Percentiles rank a stretch among this genome's conserved stretches.
Conservation (phyloP, 2,888 invertebrate genomes). For the Andrena fulva region DNA sequence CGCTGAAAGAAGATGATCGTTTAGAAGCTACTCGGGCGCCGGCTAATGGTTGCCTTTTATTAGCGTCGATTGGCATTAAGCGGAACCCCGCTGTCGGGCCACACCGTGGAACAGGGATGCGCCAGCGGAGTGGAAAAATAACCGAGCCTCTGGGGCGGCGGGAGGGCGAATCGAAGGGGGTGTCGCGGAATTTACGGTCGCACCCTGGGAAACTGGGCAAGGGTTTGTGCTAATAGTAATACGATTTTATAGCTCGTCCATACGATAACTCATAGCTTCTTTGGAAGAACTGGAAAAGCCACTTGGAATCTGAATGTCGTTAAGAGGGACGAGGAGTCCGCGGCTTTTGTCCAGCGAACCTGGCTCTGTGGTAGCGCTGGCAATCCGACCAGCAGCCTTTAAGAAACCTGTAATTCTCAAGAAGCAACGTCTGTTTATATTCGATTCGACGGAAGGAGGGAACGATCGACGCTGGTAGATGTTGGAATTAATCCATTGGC, state of each 20-base stretch:
- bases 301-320: no score
- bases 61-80: slow-evolving; percentile 55
- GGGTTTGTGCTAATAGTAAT: no score
- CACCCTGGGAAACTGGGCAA: neutral
- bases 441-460: neutral
- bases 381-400: neutral
- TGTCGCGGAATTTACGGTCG: slow-evolving; percentile 1
- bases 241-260: no score
- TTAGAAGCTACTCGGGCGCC: slow-evolving; percentile 55
- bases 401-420: neutral
- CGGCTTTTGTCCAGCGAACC: no score
- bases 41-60: slow-evolving; percentile 58
- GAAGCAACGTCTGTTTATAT: neutral
- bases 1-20: slow-evolving; percentile 62
- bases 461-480: neutral
- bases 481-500: slow-evolving; percentile 14
- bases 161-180: neutral
- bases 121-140: neutral
- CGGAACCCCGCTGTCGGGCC: slow-evolving; percentile 7
- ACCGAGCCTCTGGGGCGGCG: neutral
- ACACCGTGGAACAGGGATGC: slow-evolving; percentile 11
- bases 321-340: no score
- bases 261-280: no score
- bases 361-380: no score
- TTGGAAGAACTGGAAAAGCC: no score